Percentiles rank a stretch among this genome's conserved stretches.
Conservation (phyloP, 2,113 vertebrate genomes). For the Pantherophis guttatus region DNA sequence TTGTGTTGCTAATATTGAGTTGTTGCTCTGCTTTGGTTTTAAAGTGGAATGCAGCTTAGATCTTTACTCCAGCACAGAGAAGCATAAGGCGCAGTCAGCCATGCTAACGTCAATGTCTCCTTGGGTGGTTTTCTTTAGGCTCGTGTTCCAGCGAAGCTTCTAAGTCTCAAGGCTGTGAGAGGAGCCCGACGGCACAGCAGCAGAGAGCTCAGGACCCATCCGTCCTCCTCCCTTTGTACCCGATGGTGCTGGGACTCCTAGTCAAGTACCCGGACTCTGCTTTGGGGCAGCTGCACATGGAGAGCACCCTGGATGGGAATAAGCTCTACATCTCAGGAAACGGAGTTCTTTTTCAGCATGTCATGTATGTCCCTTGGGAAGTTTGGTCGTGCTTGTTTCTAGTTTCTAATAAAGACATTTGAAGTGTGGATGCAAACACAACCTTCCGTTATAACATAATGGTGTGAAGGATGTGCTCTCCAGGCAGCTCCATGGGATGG, state of each 20-base stretch:
- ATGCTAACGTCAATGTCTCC: too few species aligned
- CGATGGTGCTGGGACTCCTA: constrained; percentile 66
- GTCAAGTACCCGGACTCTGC: constrained; percentile 68
- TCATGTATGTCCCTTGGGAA: constrained; percentile 54
- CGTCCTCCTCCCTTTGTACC: constrained; percentile 50
- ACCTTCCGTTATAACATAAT: neutral
- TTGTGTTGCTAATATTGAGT: neutral
- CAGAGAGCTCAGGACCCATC: constrained; percentile 13
- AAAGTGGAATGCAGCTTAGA: neutral
- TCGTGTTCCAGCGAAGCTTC: constrained; percentile 29
- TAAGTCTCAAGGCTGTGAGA: constrained; percentile 23
- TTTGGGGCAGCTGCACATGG: constrained; percentile 66
- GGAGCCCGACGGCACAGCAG: neutral
- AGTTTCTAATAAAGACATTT: neutral
- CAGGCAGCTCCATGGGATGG: neutral
- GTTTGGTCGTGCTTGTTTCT: neutral
- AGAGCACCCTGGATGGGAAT: constrained; percentile 64
- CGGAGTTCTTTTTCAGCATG: constrained; percentile 67
- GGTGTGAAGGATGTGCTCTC: neutral
- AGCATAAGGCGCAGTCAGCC: neutral
- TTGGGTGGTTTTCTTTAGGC: constrained; percentile 39
- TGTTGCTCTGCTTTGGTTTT: neutral
- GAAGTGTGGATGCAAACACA: neutral
- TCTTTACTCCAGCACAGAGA: neutral
- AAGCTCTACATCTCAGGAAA: constrained; percentile 63